Base-by-base conservation (phyloP, 1,140 invertebrate genomes). In the Aphelenchoides besseyi region DNA sequence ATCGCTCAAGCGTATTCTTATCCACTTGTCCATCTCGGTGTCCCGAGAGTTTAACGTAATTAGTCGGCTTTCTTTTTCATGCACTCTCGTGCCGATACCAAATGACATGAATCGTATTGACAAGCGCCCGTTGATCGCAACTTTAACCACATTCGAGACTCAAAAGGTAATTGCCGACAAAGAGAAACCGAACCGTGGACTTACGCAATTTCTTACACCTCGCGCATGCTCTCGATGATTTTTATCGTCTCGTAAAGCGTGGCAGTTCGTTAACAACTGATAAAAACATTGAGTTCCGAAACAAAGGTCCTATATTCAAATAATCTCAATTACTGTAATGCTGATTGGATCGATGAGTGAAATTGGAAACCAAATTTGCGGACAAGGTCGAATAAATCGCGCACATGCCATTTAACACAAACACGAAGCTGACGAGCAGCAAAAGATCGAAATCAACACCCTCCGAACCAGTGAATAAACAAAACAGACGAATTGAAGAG, bases 381-480 rank as follows among this genome's bases (percentile, higher is more conserved):
- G 41, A 48, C 41, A 48, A 48, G 41, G 41, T 48, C 41, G 41
- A 23, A 16, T 23, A 23, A 48, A 12, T 23, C 41, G 12, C 23
- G 41, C 12, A 23, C 55, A 59, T 59, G 26, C 55, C 18, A 59
- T 59, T 59, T 23, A 5, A 59, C 5, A 59, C 18, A 59, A 59
- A 59, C 55, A 59, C 18, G 5, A 5, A 33, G 37, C 55, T 8
- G 55, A 5, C 55, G 55, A 8, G 55, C 55, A 59, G n/a, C n/a
- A n/a, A n/a, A n/a, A n/a, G 55, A 59, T 59, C 18, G 55, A 59
- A 59, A 59, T 59, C 55, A 23, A 59, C 5, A 59, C 55, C 18
- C 5, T 29, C 18, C 23, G 55, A 23, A 59, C 55, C 5, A 59
- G 23, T 59, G 23, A 59, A 59, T 23, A 59, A 59, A 59, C 23